Base-by-base conservation (phyloP, 2,797 vertebrate genomes). In the Fratercula arctica region DNA sequence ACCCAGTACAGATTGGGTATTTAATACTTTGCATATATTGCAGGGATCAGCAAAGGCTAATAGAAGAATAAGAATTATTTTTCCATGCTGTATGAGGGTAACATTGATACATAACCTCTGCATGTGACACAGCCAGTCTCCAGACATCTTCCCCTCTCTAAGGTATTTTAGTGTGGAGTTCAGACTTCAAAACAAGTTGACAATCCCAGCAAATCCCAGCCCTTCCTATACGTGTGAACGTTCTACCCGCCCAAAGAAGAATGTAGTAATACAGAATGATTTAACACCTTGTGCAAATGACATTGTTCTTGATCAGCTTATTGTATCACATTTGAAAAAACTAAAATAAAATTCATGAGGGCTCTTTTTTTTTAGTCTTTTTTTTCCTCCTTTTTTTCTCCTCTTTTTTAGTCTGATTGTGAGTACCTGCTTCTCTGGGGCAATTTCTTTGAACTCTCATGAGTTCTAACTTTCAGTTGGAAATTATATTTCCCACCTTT, bases 351-450 rank as follows among this genome's bases (percentile, higher is more conserved):
- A 51, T 29, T 33, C 0, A 1, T 28, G 5, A 41, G 6, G 8
- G 1, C 61, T 77, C 33, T 4, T 7, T 0, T 0, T 1, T 51
- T 78, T 66, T 39, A 11, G 3, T 5, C 20, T 64, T 31, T 6
- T 50, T 6, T 6, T 50, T 6, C n/a, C 24, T 4, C 1, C 3
- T 12, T 13, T 10, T 33, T 23, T 5, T 4, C 11, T 11, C 2
- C 3, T 37, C 9, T 56, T 48, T 16, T 17, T 59, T 37, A 59
- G 10, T 57, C 31, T 67, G 15, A 41, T 66, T 16, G 2, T 64
- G 13, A 46, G 11, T n/a, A 9, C n/a, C 25, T 85, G 10, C 5
- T 68, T 82, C 7, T 46, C 19, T 18, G 3, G 37, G 51, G 5
- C 8, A 59, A 57, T 12, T 26, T 84, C 16, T 61, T 37, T 53